phyloP scores from a whole-genome alignment of 1,140 invertebrate genomes.

The Coenobita brevimanus region DNA sequence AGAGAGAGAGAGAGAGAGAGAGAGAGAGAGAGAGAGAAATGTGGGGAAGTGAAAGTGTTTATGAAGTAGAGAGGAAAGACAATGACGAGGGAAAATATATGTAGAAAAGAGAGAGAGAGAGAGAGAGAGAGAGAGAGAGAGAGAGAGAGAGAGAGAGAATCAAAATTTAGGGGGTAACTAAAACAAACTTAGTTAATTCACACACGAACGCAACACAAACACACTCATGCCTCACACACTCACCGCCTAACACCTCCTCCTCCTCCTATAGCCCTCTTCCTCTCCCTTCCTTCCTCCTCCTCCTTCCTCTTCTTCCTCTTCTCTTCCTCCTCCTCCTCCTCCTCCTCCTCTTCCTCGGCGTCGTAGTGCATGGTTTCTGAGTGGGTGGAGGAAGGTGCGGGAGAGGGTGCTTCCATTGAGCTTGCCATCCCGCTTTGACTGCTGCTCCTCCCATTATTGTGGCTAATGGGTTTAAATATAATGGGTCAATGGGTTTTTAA shows the following conservation, averaged over 20 bases:
- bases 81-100: no score
- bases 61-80: no score
- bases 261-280: not conserved
- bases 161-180: no score
- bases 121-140: no score
- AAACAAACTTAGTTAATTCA: not conserved
- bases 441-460: not conserved
- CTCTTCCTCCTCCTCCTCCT: not conserved
- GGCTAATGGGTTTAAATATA: not conserved
- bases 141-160: no score
- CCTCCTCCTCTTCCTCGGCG: constrained; percentile 20
- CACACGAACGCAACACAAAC: not conserved
- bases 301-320: not conserved
- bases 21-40: no score
- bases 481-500: not conserved
- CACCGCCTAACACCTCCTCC: constrained; percentile 17
- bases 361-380: constrained; percentile 40
- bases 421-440: constrained; percentile 20
- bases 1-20: no score
- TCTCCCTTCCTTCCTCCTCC: not conserved
- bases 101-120: no score
- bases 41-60: no score
- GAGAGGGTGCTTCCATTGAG: constrained; percentile 37
- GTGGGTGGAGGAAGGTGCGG: constrained; percentile 39
- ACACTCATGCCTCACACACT: constrained; percentile 18